Base-by-base conservation (phyloP, 2,797 vertebrate genomes). In the Mionectes olivaceus region DNA sequence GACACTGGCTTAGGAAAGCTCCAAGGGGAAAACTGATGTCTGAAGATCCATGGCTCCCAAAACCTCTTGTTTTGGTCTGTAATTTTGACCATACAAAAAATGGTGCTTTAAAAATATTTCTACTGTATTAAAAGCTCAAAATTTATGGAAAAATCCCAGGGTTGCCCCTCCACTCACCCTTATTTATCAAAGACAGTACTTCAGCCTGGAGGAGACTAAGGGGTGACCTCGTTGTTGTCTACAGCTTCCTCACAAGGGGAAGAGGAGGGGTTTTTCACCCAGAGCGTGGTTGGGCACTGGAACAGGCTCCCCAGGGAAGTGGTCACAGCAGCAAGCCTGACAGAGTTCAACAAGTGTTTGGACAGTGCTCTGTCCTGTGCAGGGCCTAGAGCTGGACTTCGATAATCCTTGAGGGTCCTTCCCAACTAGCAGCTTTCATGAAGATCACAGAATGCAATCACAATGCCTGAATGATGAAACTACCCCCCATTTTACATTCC, bases 11-110 rank as follows among this genome's bases (percentile, higher is more conserved):
- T 79, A 46, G 55, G 43, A 70, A 52, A 71, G 15, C 7, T 10
- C 17, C 32, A 35, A 35, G 10, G 28, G 13, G 33, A 61, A 83
- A 83, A 53, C 9, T 12, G 5, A 9, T 52, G n/a, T 47, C 9
- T 52, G 53, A 64, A 53, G 22, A 32, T 18, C 19, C 10, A n/a
- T 0, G 0, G 22, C 21, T 69, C 17, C 25, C 43, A n/a, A 64
- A 44, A 28, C 5, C 25, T 76, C 64, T 67, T 3, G 1, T 24
- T 59, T 60, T 22, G 19, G 13, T 13, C 24, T 49, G 25, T 30
- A 70, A 24, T 28, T 65, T 13, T 30, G 22, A 35, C 19, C 15
- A 33, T 11, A 22, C 9, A 25, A 56, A 35, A 37, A 13, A 7
- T 23, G 37, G 14, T 50, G 13, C 11, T 71, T 83, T 61, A 24